Conservation (phyloP, 2,113 vertebrate genomes). For the Sprattus sprattus region DNA sequence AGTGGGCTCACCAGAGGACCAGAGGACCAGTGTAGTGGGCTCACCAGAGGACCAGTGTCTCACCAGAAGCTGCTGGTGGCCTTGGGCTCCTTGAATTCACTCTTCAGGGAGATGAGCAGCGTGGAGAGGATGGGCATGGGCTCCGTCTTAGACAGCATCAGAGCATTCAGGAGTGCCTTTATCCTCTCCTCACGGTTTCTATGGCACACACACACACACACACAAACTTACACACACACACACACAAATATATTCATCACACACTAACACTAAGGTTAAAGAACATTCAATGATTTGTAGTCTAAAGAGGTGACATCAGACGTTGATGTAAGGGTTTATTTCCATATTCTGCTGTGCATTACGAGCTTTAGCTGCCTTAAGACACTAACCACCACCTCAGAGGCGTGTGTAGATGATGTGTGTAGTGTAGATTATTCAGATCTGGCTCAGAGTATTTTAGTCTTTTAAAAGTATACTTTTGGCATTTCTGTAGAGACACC, state of each 20-base stretch:
- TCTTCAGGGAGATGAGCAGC: constrained; percentile 16
- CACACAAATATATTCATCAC: background rate
- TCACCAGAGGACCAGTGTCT: background rate
- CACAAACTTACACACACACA: background rate
- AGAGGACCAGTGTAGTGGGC: background rate
- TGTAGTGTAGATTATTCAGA: background rate
- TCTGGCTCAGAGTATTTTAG: background rate
- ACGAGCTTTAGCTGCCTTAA: too few species aligned
- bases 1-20: background rate
- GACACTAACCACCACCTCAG: too few species aligned
- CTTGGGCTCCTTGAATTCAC: constrained; percentile 25
- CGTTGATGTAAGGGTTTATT: background rate
- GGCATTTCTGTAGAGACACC: too few species aligned
- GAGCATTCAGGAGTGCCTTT: constrained; percentile 4
- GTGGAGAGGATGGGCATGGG: background rate
- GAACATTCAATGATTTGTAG: background rate
- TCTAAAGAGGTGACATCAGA: background rate
- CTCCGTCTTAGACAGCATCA: constrained; percentile 23
- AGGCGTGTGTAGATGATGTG: too few species aligned
- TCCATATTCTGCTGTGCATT: background rate
- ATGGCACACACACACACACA: background rate
- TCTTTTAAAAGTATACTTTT: background rate
- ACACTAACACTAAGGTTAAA: background rate
- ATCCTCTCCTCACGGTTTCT: constrained; percentile 28
- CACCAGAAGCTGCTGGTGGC: constrained; percentile 13